These are phyloP conservation scores for Mesitornis unicolor DNA, from an alignment of 2,113 vertebrate genomes.

Conservation along the genomic window DNA sequence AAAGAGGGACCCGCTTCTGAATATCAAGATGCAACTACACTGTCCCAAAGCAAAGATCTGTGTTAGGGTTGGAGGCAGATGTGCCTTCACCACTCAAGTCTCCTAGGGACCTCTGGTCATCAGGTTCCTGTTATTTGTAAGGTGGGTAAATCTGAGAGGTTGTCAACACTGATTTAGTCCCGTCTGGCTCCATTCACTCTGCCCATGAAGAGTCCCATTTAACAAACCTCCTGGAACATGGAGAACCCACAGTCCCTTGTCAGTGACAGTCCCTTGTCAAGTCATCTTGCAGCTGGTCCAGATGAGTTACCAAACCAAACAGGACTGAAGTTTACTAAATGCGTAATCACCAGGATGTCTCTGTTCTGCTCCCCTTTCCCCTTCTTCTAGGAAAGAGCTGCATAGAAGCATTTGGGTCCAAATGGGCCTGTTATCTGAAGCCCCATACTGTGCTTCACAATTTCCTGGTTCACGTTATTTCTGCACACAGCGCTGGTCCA, in stretches of 20 bases:
- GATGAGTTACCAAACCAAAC: neutral
- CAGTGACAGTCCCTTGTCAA: rapidly evolving
- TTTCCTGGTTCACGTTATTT: neutral
- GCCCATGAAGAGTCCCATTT: neutral
- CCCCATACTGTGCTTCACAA: neutral
- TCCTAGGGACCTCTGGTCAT: neutral
- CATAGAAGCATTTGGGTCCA: neutral
- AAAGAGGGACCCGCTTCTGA: neutral
- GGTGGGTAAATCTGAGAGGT: neutral
- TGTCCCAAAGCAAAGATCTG: neutral
- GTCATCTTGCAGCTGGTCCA: neutral
- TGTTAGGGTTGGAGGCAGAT: neutral
- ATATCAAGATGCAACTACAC: neutral
- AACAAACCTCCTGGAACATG: neutral
- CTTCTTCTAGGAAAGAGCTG: neutral
- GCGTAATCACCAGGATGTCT: too few species aligned
- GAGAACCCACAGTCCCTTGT: rapidly evolving
- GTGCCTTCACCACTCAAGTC: neutral
- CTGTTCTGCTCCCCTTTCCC: neutral
- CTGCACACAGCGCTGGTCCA: neutral
- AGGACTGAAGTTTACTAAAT: neutral
- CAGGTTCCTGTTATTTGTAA: neutral
- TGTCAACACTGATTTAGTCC: neutral
- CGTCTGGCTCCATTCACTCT: neutral
- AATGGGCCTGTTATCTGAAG: neutral